phyloP scores from a whole-genome alignment of 2,797 vertebrate genomes.

The Labroides dimidiatus region DNA sequence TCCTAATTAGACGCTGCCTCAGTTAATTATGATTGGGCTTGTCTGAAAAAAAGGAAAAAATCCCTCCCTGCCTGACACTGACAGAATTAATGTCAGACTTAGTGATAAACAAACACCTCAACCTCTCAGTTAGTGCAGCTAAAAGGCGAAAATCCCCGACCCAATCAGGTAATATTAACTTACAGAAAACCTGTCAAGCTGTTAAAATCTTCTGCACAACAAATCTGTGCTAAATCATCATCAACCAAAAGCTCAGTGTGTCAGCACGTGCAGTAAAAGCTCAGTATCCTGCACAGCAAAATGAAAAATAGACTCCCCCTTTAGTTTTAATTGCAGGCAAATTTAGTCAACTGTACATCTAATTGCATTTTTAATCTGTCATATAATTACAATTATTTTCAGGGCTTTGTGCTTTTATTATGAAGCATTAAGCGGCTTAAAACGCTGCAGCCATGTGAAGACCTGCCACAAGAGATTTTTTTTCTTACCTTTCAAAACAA shows the following conservation, averaged over 20 bases:
- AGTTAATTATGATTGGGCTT: constrained; percentile 88
- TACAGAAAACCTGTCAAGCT: constrained; percentile 5
- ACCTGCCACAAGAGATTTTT: neutral
- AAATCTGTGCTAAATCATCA: constrained; percentile 21
- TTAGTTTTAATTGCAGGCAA: neutral
- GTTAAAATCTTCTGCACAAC: constrained; percentile 1
- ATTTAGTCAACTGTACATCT: constrained; percentile 7
- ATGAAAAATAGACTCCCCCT: neutral
- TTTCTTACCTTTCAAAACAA: neutral
- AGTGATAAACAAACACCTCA: constrained; percentile 81
- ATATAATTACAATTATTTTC: neutral
- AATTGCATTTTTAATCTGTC: neutral
- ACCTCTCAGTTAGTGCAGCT: constrained; percentile 49
- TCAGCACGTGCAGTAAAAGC: neutral
- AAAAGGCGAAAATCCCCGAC: constrained; percentile 43
- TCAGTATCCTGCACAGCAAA: neutral
- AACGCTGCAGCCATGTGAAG: neutral
- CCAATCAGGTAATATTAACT: constrained; percentile 39
- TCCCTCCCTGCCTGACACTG: constrained; percentile 54
- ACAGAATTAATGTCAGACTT: constrained; percentile 78
- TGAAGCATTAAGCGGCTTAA: neutral
- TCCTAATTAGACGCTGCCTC: constrained; percentile 87
- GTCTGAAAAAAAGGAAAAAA: constrained; percentile 57
- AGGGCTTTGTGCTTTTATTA: constrained; percentile 7
- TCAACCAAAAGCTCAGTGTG: neutral